Evolutionary conservation across 2,797 vertebrate species (phyloP).

Genomic region (Rhinogobio ventralis): DNA sequence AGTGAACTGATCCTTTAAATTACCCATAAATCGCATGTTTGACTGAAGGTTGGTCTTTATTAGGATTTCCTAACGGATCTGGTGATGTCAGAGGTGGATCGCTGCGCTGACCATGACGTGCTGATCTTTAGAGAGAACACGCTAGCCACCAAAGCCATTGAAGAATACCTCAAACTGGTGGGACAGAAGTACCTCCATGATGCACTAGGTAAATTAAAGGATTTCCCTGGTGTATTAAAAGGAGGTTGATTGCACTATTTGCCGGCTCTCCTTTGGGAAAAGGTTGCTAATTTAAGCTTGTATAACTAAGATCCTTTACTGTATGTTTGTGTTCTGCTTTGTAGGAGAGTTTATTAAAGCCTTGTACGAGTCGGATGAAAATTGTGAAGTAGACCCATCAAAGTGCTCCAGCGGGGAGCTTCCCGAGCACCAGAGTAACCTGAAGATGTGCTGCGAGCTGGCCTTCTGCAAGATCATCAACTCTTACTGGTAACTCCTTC

Average conservation of each 20-base stretch:
- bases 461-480: conserved; percentile 99
- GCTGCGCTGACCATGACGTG: conserved; percentile 94
- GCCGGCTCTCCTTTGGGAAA: neutral
- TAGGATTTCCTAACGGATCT: conserved; percentile 96
- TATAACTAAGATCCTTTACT: neutral
- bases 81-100: conserved; percentile 96
- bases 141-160: conserved; percentile 94
- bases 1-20: neutral
- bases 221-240: neutral
- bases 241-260: neutral
- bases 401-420: conserved; percentile 86
- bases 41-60: neutral
- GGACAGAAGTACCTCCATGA: conserved; percentile 96
- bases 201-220: conserved; percentile 86
- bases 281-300: neutral
- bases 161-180: conserved; percentile 95
- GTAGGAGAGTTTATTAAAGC: conserved; percentile 95
- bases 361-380: conserved; percentile 95
- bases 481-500: conserved; percentile 87
- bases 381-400: conserved; percentile 94
- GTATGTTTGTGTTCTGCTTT: conserved; percentile 19
- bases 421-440: conserved; percentile 91
- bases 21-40: neutral
- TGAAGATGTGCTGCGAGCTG: conserved; percentile 98
- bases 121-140: conserved; percentile 99